Evolutionary conservation across 2,888 invertebrate genomes (phyloP).

Genomic region (Exocentrus adspersus): DNA sequence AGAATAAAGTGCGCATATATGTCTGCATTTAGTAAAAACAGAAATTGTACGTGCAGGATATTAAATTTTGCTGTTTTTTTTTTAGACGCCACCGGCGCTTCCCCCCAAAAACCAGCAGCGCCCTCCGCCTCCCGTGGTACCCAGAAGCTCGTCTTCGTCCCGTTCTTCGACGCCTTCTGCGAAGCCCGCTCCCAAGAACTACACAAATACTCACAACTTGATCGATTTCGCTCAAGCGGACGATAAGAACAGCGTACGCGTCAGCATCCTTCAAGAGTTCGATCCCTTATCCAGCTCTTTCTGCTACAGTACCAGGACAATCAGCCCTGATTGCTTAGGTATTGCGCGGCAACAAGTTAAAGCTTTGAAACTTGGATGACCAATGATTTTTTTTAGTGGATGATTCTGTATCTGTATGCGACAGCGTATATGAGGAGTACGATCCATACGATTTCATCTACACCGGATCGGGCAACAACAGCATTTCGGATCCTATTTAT

Average conservation of each 20-base stretch:
- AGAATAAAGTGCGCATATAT: no score
- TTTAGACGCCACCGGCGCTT: constrained; percentile 54
- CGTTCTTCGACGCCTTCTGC: constrained; percentile 11
- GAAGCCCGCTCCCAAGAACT: constrained; percentile 24
- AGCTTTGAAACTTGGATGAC: no score
- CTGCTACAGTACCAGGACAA: constrained; percentile 52
- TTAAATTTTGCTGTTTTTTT: constrained; percentile 8
- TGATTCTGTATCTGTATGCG: constrained; percentile 69
- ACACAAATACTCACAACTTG: constrained; percentile 60
- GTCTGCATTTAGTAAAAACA: no score
- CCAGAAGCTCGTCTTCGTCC: constrained; percentile 33
- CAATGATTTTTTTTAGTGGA: constrained; percentile 51
- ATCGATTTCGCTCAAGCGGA: constrained; percentile 68
- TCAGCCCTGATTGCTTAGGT: constrained; percentile 66
- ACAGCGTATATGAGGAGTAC: constrained; percentile 78
- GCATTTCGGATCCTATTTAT: constrained; percentile 74
- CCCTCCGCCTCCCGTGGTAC: constrained; percentile 53
- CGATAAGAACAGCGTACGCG: constrained; percentile 67
- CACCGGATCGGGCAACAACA: constrained; percentile 70
- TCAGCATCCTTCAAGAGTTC: constrained; percentile 86
- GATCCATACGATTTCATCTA: constrained; percentile 84
- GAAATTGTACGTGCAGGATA: no score
- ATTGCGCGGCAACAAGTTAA: no score
- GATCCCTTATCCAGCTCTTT: constrained; percentile 79
- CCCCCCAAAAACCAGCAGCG: constrained; percentile 60